These are phyloP conservation scores for Sebastes diaconus DNA, from an alignment of 2,797 vertebrate genomes.

Conservation along the genomic window DNA sequence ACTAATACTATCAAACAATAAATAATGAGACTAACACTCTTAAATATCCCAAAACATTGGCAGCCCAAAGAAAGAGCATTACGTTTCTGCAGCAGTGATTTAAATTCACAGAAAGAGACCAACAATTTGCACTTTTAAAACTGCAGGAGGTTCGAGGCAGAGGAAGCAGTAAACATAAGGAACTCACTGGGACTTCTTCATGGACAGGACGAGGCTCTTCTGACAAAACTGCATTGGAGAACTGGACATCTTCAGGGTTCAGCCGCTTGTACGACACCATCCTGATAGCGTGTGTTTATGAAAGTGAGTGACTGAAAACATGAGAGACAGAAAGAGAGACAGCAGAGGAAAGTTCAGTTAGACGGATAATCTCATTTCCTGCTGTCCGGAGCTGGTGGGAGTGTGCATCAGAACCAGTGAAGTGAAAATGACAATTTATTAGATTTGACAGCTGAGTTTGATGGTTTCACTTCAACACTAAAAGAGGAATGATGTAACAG, in stretches of 20 bases:
- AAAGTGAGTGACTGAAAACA: not conserved
- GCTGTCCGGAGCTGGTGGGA: not conserved
- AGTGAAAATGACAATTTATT: not conserved
- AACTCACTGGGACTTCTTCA: conserved; percentile 61
- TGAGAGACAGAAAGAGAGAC: not conserved
- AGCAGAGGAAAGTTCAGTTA: not conserved
- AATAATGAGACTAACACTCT: not conserved
- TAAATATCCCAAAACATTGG: not conserved
- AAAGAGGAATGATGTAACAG: not conserved
- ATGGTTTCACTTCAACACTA: not conserved
- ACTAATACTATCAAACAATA: not conserved
- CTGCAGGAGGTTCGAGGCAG: not conserved
- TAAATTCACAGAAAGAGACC: not conserved
- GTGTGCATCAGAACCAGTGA: not conserved
- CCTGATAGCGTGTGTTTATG: not conserved
- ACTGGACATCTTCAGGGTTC: conserved; percentile 74
- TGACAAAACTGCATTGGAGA: conserved; percentile 51
- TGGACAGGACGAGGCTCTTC: conserved; percentile 45
- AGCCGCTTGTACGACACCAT: conserved; percentile 78
- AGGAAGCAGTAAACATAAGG: not conserved
- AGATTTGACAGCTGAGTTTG: not conserved
- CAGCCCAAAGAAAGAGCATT: not conserved
- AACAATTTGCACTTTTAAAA: not conserved
- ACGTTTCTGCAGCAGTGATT: not conserved
- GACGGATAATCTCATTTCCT: not conserved